Evolutionary conservation across 2,113 vertebrate genomes (phyloP).

Genomic region (Spilogale gracilis): DNA sequence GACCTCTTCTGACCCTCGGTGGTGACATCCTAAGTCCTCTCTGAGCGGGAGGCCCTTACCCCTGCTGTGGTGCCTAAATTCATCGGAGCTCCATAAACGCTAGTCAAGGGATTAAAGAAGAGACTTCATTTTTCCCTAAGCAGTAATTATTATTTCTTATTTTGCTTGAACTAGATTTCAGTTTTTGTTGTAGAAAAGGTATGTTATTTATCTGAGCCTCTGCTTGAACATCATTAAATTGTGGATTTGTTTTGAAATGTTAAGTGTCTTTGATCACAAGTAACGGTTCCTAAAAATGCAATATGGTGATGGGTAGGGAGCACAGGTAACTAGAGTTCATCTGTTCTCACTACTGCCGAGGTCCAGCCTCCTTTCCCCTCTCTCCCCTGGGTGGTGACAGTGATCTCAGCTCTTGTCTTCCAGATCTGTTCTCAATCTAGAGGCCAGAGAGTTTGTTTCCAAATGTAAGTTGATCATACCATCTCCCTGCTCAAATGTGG

Average conservation of each 20-base stretch:
- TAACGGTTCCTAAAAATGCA: constrained; percentile 17
- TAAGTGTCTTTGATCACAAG: not conserved
- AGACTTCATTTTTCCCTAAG: not conserved
- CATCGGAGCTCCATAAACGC: not conserved
- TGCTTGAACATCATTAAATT: not conserved
- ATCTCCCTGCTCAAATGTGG: not conserved
- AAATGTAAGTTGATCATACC: not conserved
- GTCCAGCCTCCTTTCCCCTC: not conserved
- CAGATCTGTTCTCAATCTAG: not conserved
- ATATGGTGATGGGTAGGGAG: not conserved
- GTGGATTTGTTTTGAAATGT: not conserved
- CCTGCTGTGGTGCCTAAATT: not conserved
- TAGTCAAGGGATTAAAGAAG: not conserved
- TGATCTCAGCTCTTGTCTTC: not conserved
- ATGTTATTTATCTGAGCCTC: not conserved
- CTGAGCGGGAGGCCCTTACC: not conserved
- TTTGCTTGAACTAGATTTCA: constrained; percentile 6
- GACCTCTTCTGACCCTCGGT: not conserved
- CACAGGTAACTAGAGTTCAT: not conserved
- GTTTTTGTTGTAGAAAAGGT: not conserved
- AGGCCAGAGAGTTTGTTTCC: not conserved
- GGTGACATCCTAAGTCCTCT: not conserved
- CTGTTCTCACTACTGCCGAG: not conserved
- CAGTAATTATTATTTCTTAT: not conserved
- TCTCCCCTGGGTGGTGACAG: not conserved